Evolutionary conservation across 1,140 invertebrate species (phyloP).

Genomic region (Papilio glaucus): DNA sequence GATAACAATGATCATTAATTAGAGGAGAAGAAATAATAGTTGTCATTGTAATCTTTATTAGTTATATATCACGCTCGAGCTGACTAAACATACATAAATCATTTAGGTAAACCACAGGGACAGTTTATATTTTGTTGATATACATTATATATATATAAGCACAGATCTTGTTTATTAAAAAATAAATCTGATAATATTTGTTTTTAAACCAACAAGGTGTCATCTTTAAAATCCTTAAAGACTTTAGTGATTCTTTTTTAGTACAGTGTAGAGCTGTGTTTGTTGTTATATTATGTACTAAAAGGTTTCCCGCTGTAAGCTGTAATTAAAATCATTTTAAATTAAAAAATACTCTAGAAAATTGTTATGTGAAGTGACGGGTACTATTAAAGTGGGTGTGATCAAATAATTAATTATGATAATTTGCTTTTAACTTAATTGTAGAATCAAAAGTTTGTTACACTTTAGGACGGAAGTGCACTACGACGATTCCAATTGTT

Average conservation of each 20-base stretch:
- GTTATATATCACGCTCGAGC: neutral
- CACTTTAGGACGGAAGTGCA: too few relatives aligned
- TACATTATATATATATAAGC: too few relatives aligned
- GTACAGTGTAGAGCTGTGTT: neutral
- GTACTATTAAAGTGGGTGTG: conserved; percentile 9
- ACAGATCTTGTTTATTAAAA: too few relatives aligned
- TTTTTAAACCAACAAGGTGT: too few relatives aligned
- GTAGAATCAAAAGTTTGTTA: too few relatives aligned
- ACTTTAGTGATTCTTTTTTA: too few relatives aligned
- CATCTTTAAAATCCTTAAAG: too few relatives aligned
- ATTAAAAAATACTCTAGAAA: conserved; percentile 9
- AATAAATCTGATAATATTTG: too few relatives aligned
- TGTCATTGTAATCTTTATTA: conserved; percentile 4
- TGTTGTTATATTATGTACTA: neutral
- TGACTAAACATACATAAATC: neutral
- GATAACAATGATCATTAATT: conserved; percentile 2
- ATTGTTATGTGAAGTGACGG: neutral
- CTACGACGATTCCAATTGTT: too few relatives aligned
- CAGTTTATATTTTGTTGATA: too few relatives aligned
- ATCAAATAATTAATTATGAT: neutral
- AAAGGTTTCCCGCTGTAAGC: neutral
- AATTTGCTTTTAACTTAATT: neutral
- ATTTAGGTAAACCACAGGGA: neutral
- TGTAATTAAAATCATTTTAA: too few relatives aligned
- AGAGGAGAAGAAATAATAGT: neutral